Base-by-base conservation (phyloP, 2,888 invertebrate species). In the Busseola fusca region DNA sequence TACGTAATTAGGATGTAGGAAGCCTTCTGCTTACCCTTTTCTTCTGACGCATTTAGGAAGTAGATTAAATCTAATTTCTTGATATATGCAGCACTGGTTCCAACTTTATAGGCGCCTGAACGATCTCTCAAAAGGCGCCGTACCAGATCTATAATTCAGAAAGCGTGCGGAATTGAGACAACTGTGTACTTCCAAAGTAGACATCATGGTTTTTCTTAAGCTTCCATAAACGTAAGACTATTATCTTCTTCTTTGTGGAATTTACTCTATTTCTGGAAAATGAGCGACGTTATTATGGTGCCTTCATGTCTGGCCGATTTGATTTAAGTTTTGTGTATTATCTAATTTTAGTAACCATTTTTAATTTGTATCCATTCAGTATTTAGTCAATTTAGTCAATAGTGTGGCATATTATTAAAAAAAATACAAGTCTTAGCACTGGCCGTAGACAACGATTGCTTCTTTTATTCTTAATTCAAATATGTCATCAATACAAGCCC, bases 71-170 rank as follows among this genome's bases (percentile, higher is more conserved):
- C 69, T 69, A 25, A 54, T 48, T 37, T 48, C 30, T 54, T 69
- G 45, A 48, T 42, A 10, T 62, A 70, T 74, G 48, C 78, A 14
- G 42, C 14, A 50, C 50, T 50, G 60, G 40, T 27, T 62, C 48
- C 58, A 56, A 64, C 34, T 77, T 64, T 48, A 50, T 37, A 56
- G 54, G 78, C 73, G 59, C 54, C 68, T 59, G 27, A 7, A 25
- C 72, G 78, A 58, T 63, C 52, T 74, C 63, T 58, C 58, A 77
- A 50, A 65, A 69, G 76, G 80, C 69, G 75, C 68, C 56, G 50
- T 48, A 59, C 30, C 0, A 54, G 40, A 75, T 75, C 64, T 52
- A 48, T 48, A 40, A 75, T 75, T 72, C 74, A 78, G 34, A 48
- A 34, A 48, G 64, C 72, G 74, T 75, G n/a, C 52, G 12, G 10